Base-by-base conservation (phyloP, 1,140 invertebrate genomes). In the Hycleus phaleratus region DNA sequence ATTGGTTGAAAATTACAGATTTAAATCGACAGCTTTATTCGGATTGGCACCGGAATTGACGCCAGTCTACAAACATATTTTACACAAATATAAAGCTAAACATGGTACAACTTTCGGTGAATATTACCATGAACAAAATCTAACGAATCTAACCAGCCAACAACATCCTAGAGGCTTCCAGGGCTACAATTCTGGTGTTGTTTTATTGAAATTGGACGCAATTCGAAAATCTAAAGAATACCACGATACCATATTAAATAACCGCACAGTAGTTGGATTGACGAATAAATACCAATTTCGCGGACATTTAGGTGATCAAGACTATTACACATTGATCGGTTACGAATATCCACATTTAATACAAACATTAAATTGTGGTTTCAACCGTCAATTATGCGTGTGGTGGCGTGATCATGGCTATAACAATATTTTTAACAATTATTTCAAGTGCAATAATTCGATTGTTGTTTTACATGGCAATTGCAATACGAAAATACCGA, bases 391-490 rank as follows among this genome's bases (percentile, higher is more conserved):
- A 69, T 72, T 94, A 46, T 93, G 90, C 68, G 82, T 81, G 1
- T 93, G 90, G 89, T 93, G 90, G 90, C 80, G 81, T 60, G 79
- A 85, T 60, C 84, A 89, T 65, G 89, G 88, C 3, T 92, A 93
- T 63, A 75, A 78, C 2, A 81, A 87, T 62, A 80, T 91, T 38
- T 93, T 93, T 71, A 79, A 85, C 60, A 73, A 81, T 56, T 93
- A 91, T 77, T 87, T 85, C 50, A 77, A 77, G 40, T 94, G 91
- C 71, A 73, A 83, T 52, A 82, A 82, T n/a, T 73, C 80, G 58
- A 79, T 85, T 5, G 82, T 86, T 74, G 75, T 93, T 26, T 88
- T 88, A 73, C 91, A 94, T 75, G 90, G 89, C 2, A 94, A 93
- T 77, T 91, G 90, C 73, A 88, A 91, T 74, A 87, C 88, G 38